phyloP scores from a whole-genome alignment of 2,888 invertebrate genomes.

The Operophtera brumata region DNA sequence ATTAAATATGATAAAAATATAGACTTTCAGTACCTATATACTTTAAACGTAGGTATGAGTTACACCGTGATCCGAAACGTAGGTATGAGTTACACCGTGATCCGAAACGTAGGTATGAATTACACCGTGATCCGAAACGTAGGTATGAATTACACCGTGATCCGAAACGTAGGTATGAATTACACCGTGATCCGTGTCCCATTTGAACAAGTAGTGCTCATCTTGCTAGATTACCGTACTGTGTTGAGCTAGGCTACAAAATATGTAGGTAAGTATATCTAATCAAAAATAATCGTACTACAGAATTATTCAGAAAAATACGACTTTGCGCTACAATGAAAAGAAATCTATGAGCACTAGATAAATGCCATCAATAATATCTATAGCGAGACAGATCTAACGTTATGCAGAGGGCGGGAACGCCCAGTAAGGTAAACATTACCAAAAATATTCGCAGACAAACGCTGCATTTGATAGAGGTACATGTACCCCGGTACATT shows the following conservation, averaged over 20 bases:
- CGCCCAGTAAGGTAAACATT: slow-evolving; percentile 58
- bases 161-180: slow-evolving; percentile 68
- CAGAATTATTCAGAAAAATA: slow-evolving; percentile 58
- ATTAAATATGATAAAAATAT: slow-evolving; percentile 79
- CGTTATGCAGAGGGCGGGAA: slow-evolving; percentile 29
- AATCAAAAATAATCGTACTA: slow-evolving; percentile 53
- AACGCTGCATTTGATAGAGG: slow-evolving; percentile 52
- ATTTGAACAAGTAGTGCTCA: slow-evolving; percentile 34
- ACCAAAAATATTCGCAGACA: slow-evolving; percentile 74
- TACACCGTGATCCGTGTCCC: slow-evolving; percentile 58
- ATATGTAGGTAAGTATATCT: slow-evolving; percentile 37
- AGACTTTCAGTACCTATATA: slow-evolving; percentile 69
- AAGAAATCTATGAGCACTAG: slow-evolving; percentile 66
- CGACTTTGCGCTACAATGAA: slow-evolving; percentile 61
- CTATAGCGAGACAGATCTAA: slow-evolving; percentile 55
- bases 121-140: slow-evolving; percentile 66
- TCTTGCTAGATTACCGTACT: slow-evolving; percentile 35
- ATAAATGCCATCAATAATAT: slow-evolving; percentile 64
- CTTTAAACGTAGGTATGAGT: slow-evolving; percentile 68
- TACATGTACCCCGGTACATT: slow-evolving; percentile 36
- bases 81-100: slow-evolving; percentile 63
- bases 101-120: slow-evolving; percentile 68
- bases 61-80: slow-evolving; percentile 61
- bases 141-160: slow-evolving; percentile 63
- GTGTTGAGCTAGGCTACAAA: slow-evolving; percentile 59